Base-by-base conservation (phyloP, 2,888 invertebrate species). In the Rhagium mordax region DNA sequence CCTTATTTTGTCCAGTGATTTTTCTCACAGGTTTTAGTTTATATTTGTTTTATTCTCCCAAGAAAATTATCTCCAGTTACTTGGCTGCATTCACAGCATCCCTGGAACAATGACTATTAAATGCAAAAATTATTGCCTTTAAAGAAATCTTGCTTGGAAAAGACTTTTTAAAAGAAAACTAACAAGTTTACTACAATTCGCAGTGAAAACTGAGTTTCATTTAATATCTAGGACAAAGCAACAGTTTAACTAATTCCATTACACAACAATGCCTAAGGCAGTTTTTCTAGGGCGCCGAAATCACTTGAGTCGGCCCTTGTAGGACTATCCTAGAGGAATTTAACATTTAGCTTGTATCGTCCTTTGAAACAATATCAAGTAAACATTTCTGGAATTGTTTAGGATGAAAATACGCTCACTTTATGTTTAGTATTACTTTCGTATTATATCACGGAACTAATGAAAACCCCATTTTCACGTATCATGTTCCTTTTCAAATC, bases 401-500 rank as follows among this genome's bases (percentile, higher is more conserved):
- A 7, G 16, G 59, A 33, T 33, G 33, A 59, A 27, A 59, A 33
- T 27, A 8, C 27, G 59, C 33, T 59, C 16, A 59, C 18, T 59
- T 33, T 18, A 18, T 18, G 18, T 33, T 20, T 55, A 24, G 55
- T n/a, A 24, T 55, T 8, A 15, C 55, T 55, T 24, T 27, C 24
- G 55, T 51, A 55, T 55, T 55, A 27, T 21, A 21, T 24, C n/a
- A 24, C 1, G 24, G 13, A 55, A 20, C 24, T 24, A 55, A 24
- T 55, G 21, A 20, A 15, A 55, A 24, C 21, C 53, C 53, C 20
- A 13, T 6, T 16, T 55, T n/a, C 24, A 13, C 15, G 51, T 55
- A 24, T 55, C 51, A 55, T 55, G 55, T 55, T 55, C 55, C 24
- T 55, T 55, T 55, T 24, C 10, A 21, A 15, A n/a, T 24, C 55